Evolutionary conservation across 2,797 vertebrate species (phyloP).

Genomic region (Sebastes taczanowskii): DNA sequence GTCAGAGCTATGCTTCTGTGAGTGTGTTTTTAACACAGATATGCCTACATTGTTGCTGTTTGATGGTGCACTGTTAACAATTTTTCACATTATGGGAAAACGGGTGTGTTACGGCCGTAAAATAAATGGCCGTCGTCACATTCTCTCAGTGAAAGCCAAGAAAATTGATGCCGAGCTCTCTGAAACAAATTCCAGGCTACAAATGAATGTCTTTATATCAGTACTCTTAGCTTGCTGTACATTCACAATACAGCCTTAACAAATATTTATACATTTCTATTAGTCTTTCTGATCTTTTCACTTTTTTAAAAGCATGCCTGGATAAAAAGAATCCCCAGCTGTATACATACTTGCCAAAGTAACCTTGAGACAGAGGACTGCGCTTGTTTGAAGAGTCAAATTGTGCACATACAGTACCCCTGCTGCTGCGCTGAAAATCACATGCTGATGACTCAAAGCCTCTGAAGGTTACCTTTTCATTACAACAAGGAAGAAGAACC

Average conservation of each 20-base stretch:
- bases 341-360: neutral
- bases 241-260: neutral
- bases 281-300: neutral
- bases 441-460: conserved; percentile 33
- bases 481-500: neutral
- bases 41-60: neutral
- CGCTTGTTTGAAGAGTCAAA: conserved; percentile 38
- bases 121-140: neutral
- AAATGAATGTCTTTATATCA: neutral
- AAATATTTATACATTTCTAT: conserved; percentile 1
- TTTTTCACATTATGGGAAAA: neutral
- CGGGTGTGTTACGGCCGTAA: neutral
- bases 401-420: conserved; percentile 30
- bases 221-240: neutral
- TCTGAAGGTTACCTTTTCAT: conserved; percentile 40
- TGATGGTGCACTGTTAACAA: neutral
- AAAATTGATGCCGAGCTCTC: neutral
- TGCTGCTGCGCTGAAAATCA: conserved; percentile 20
- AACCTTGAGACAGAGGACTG: conserved; percentile 44
- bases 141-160: neutral
- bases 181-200: neutral
- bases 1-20: neutral
- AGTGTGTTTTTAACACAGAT: neutral
- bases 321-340: neutral
- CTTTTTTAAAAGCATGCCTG: neutral